phyloP scores from a whole-genome alignment of 2,797 vertebrate species.

The Dallia pectoralis region DNA sequence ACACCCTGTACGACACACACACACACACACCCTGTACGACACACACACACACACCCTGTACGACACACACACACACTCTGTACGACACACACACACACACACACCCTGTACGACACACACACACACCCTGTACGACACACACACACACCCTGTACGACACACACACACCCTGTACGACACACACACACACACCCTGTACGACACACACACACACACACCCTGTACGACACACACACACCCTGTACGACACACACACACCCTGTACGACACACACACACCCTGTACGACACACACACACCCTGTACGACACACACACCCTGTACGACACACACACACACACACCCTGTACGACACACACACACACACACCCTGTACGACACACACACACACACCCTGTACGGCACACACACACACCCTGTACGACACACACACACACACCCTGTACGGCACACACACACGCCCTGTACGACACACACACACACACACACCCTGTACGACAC shows the following conservation, averaged over 20 bases:
- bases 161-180: constrained; percentile 78
- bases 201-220: constrained; percentile 71
- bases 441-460: constrained; percentile 78
- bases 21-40: constrained; percentile 79
- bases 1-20: constrained; percentile 79
- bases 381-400: constrained; percentile 81
- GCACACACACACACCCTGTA: constrained; percentile 80
- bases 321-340: constrained; percentile 73
- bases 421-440: constrained; percentile 68
- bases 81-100: constrained; percentile 71
- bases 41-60: constrained; percentile 82
- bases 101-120: constrained; percentile 79
- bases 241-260: constrained; percentile 78
- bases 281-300: constrained; percentile 78
- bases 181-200: constrained; percentile 81
- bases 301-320: constrained; percentile 82
- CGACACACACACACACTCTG: constrained; percentile 75
- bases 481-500: constrained; percentile 78
- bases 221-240: constrained; percentile 78
- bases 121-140: constrained; percentile 78
- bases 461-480: constrained; percentile 80
- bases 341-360: constrained; percentile 79
- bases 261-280: constrained; percentile 78
- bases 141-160: constrained; percentile 78
- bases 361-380: constrained; percentile 78